Conservation (phyloP, 1,140 invertebrate species). For the Theocolax elegans region DNA sequence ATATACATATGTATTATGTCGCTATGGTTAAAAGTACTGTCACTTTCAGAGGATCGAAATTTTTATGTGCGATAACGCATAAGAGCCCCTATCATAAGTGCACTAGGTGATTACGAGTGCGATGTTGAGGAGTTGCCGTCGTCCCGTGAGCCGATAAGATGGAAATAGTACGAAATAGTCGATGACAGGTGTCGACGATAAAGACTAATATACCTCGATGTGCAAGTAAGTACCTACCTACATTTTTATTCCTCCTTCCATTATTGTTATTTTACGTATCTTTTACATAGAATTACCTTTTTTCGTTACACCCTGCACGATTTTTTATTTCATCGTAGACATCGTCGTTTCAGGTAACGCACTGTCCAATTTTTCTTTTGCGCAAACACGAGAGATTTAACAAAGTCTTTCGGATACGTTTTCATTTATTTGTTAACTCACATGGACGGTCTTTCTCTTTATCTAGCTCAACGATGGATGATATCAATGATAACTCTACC, state of each 20-base stretch:
- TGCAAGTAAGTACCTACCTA: slow-evolving; percentile 9
- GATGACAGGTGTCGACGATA: background rate
- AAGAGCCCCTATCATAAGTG: background rate
- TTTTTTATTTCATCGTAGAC: too few relatives aligned
- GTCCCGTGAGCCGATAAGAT: background rate
- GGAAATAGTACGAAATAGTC: background rate
- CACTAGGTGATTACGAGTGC: background rate
- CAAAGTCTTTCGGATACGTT: too few relatives aligned
- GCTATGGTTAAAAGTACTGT: slow-evolving; percentile 1
- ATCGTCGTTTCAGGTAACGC: too few relatives aligned
- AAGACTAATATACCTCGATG: background rate
- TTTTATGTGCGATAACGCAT: background rate
- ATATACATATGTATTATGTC: background rate
- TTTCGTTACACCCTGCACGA: too few relatives aligned
- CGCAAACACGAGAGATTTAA: too few relatives aligned
- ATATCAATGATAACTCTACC: background rate
- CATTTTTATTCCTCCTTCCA: slow-evolving; percentile 1
- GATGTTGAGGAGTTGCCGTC: background rate
- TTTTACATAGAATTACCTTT: too few relatives aligned
- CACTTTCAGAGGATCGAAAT: too few relatives aligned
- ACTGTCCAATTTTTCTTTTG: too few relatives aligned
- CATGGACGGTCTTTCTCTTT: background rate
- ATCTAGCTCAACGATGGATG: slow-evolving; percentile 10
- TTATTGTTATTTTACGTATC: too few relatives aligned
- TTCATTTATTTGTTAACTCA: too few relatives aligned